Percentiles rank a stretch among this genome's conserved stretches.
These are phyloP conservation scores for Rhinatrema bivittatum DNA, from an alignment of 2,797 vertebrate species.

Conservation along the genomic window DNA sequence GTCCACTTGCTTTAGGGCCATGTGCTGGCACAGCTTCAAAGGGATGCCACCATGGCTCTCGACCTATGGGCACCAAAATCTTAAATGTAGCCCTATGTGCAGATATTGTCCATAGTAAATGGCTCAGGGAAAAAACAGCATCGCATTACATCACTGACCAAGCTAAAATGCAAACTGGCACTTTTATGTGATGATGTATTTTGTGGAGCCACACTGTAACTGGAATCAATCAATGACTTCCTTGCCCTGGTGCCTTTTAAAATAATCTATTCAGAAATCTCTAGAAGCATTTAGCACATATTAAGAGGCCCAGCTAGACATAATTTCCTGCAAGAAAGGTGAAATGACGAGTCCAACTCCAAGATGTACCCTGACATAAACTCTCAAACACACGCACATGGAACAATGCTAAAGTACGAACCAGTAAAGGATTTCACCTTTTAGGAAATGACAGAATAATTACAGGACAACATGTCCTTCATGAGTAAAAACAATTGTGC, in stretches of 20 bases:
- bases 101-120: constrained; percentile 28
- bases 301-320: constrained; percentile 33
- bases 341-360: constrained; percentile 31
- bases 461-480: constrained; percentile 62
- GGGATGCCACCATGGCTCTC: too few relatives aligned
- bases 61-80: too few relatives aligned
- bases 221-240: constrained; percentile 26
- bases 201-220: constrained; percentile 18
- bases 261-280: constrained; percentile 18
- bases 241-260: constrained; percentile 3
- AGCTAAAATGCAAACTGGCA: constrained; percentile 16
- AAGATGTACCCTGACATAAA: constrained; percentile 36
- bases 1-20: too few relatives aligned
- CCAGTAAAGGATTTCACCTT: constrained; percentile 55
- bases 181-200: constrained; percentile 13
- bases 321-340: constrained; percentile 32
- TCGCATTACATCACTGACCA: constrained; percentile 1
- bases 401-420: constrained; percentile 31
- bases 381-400: constrained; percentile 5
- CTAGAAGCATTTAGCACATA: constrained; percentile 33
- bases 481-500: constrained; percentile 50
- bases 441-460: constrained; percentile 66
- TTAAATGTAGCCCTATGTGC: too few relatives aligned
- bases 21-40: too few relatives aligned
- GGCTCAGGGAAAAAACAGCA: constrained; percentile 10